Evolutionary conservation across 1,140 invertebrate genomes (phyloP).

Genomic region (Drosophila sulfurigaster): DNA sequence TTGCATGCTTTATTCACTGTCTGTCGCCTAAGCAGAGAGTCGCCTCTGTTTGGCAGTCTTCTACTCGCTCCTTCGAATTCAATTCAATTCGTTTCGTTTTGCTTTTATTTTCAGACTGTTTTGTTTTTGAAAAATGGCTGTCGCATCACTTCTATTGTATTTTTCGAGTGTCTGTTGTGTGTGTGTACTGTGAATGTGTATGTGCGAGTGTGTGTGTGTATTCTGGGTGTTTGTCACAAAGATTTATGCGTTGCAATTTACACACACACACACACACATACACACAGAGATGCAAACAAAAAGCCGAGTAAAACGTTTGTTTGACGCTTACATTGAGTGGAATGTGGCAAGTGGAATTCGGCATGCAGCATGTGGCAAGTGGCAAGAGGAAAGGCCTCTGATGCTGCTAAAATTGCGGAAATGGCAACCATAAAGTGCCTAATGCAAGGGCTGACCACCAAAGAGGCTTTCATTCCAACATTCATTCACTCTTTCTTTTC

Average conservation of each 20-base stretch:
- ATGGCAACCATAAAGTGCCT: constrained; percentile 33
- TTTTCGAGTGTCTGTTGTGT: constrained; percentile 67
- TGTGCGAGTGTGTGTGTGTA: constrained; percentile 9
- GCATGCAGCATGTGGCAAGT: constrained; percentile 51
- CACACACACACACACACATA: constrained; percentile 67
- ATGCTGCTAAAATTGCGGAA: constrained; percentile 23
- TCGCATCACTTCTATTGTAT: constrained; percentile 81
- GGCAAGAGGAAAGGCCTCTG: constrained; percentile 53
- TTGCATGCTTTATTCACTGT: constrained; percentile 29
- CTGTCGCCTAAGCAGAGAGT: constrained; percentile 5
- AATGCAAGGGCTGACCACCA: constrained; percentile 29
- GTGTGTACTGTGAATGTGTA: neutral
- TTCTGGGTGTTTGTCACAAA: constrained; percentile 74
- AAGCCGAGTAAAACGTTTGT: constrained; percentile 67
- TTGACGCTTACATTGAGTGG: constrained; percentile 76
- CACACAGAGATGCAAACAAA: constrained; percentile 31
- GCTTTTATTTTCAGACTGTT: constrained; percentile 56
- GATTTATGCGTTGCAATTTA: constrained; percentile 82
- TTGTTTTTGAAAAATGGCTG: constrained; percentile 82
- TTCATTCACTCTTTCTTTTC: constrained; percentile 19
- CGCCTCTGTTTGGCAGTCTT: constrained; percentile 1
- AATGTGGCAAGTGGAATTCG: constrained; percentile 32
- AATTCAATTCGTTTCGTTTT: constrained; percentile 30
- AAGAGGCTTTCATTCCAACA: constrained; percentile 6
- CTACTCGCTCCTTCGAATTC: constrained; percentile 42